Evolutionary conservation across 30 jellyfish, hydroid and myxozoan species (phyloP).

Genomic region (Chironex yamaguchii): DNA sequence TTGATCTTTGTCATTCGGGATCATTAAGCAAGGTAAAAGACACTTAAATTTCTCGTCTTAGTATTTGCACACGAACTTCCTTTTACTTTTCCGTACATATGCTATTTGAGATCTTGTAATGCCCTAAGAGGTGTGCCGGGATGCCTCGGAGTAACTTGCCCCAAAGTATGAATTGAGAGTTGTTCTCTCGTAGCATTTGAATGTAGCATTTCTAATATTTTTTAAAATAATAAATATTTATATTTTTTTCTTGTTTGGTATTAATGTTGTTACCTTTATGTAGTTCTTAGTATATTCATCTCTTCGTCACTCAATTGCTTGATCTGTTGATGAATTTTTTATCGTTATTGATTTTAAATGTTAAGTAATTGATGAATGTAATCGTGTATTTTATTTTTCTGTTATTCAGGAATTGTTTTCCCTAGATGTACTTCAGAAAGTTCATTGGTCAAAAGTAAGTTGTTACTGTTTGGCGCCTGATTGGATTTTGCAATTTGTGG

Average conservation of each 20-base stretch:
- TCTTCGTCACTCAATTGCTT: background rate
- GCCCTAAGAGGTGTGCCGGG: no score
- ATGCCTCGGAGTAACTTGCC: no score
- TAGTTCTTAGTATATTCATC: background rate
- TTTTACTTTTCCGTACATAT: background rate
- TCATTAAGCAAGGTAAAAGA: slow-evolving; percentile 82
- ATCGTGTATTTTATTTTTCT: background rate
- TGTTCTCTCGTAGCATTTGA: no score
- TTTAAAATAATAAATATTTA: no score
- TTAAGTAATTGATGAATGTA: background rate
- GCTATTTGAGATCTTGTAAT: no score
- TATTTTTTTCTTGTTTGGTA: no score
- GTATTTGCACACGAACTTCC: background rate
- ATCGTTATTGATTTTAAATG: background rate
- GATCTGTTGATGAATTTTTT: background rate
- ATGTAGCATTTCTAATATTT: no score
- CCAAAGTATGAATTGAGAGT: no score
- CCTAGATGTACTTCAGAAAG: slow-evolving; percentile 81
- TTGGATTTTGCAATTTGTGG: no score
- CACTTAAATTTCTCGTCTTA: no score
- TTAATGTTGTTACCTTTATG: no score
- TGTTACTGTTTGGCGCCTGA: no score
- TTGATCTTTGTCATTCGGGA: slow-evolving; percentile 76
- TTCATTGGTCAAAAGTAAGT: slow-evolving; percentile 87
- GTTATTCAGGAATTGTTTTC: slow-evolving; percentile 78